Percentiles rank a stretch among this genome's conserved stretches.
Evolutionary conservation across 2,888 invertebrate species (phyloP).

Genomic region (Scotopteryx bipunctaria): DNA sequence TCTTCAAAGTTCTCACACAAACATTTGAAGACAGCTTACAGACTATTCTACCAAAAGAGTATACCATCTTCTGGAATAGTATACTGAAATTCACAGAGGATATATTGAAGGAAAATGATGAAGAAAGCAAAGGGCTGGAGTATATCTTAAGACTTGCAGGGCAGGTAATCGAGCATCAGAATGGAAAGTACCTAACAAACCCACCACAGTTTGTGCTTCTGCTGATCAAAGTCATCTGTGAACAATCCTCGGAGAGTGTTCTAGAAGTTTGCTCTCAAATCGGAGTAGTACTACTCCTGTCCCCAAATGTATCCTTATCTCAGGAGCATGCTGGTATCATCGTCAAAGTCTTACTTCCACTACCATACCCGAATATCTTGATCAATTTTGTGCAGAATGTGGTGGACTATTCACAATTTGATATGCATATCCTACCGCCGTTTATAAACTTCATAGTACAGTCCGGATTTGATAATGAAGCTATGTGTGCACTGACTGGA

Average conservation of each 20-base stretch:
- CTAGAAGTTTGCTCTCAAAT: constrained; percentile 80
- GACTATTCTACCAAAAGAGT: constrained; percentile 85
- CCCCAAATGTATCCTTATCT: constrained; percentile 85
- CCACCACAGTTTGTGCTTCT: constrained; percentile 83
- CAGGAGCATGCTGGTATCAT: constrained; percentile 90
- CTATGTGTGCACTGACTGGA: constrained; percentile 85
- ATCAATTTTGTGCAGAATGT: constrained; percentile 87
- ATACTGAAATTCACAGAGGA: constrained; percentile 64
- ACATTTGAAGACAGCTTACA: constrained; percentile 85
- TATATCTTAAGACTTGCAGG: constrained; percentile 83
- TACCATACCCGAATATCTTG: constrained; percentile 82
- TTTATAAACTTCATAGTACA: constrained; percentile 84
- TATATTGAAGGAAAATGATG: constrained; percentile 62
- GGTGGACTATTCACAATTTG: constrained; percentile 86
- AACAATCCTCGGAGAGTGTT: constrained; percentile 72
- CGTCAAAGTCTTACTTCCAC: constrained; percentile 84
- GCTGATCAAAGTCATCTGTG: constrained; percentile 79
- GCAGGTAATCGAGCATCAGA: constrained; percentile 84
- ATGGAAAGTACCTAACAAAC: constrained; percentile 85
- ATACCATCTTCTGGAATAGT: constrained; percentile 86
- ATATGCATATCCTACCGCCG: constrained; percentile 87
- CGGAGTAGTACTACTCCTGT: constrained; percentile 83
- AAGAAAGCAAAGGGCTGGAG: constrained; percentile 60
- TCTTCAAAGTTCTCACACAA: constrained; percentile 86
- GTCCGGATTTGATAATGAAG: constrained; percentile 77